These are phyloP conservation scores for Lagenorhynchus albirostris DNA, from an alignment of 2,113 vertebrate genomes.

Conservation along the genomic window DNA sequence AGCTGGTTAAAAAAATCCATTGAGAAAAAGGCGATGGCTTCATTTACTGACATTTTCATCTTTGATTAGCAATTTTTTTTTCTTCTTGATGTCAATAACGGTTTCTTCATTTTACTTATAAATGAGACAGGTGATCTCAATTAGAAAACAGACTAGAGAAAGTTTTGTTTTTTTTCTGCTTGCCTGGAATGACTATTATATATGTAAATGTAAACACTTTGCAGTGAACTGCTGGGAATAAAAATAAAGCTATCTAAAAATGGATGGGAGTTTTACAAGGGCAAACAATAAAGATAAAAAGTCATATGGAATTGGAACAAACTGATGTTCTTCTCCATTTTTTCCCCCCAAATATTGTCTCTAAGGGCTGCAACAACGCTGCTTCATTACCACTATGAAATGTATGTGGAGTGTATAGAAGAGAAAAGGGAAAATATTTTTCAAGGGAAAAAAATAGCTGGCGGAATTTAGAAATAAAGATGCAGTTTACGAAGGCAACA, in stretches of 20 bases:
- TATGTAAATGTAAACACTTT: constrained; percentile 38
- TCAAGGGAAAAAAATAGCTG: background rate
- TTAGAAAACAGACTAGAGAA: constrained; percentile 51
- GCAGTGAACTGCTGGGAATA: constrained; percentile 31
- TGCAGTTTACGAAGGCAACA: background rate
- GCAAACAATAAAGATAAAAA: constrained; percentile 29
- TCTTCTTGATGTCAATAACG: constrained; percentile 39
- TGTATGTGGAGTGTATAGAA: background rate
- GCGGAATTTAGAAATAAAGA: constrained; percentile 9
- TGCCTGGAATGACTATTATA: constrained; percentile 55
- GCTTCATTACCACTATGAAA: constrained; percentile 28
- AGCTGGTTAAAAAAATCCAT: background rate
- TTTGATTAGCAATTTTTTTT: constrained; percentile 40
- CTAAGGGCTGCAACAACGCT: background rate
- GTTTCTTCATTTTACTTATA: constrained; percentile 57
- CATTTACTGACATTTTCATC: background rate
- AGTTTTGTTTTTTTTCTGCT: background rate
- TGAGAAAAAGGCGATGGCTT: constrained; percentile 26
- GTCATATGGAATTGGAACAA: background rate
- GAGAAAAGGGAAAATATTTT: background rate
- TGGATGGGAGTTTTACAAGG: background rate
- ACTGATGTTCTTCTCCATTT: background rate
- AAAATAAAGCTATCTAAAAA: constrained; percentile 53
- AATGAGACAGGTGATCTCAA: constrained; percentile 51
- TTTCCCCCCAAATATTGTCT: background rate